Evolutionary conservation across 2,797 vertebrate species (phyloP), one percentile per base, ranked within the genome.

Genomic region (Euthynnus affinis): DNA sequence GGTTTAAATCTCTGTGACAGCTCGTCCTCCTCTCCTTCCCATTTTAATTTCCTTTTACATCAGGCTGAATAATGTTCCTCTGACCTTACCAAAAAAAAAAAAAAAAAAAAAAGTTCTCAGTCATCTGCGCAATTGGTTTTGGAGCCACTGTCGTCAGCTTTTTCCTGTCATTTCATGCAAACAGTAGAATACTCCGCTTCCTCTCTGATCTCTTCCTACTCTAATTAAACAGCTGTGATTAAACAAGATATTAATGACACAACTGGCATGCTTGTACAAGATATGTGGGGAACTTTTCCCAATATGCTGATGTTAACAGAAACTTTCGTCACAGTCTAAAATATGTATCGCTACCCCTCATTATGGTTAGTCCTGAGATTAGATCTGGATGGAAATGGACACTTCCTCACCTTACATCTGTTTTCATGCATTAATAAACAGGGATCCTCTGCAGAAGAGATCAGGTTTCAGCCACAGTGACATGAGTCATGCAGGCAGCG

Each of bases 361-460:
- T 59, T 37, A 29, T 67, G 56, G 17, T 34, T 61, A 5, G 23
- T 48, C 67, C 14, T 56, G 55, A 70, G 49, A 85, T 72, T 77
- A 63, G 51, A 79, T 78, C 86, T 87, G 64, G 66, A 79, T 86
- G 71, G 49, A 82, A 87, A 76, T 55, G 48, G 85, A 87, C 71
- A 84, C 84, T 74, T 87, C 80, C 78, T 82, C 81, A 80, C 23
- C 51, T 82, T 82, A 84, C 88, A 89, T 82, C 81, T 92, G 87
- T 91, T 91, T 86, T 87, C 84, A 90, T 90, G 76, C 88, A 93
- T 91, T 88, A 93, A 88, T 91, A 82, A 92, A 83, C 72, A 84
- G 70, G 67, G 69, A 80, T 84, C 65, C 61, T 70, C 73, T 81
- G 61, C 57, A 46, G 74, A 65, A 71, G 53, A 62, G 71, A 85